phyloP scores from a whole-genome alignment of 1,140 invertebrate species.

The Neuroterus valhalla region DNA sequence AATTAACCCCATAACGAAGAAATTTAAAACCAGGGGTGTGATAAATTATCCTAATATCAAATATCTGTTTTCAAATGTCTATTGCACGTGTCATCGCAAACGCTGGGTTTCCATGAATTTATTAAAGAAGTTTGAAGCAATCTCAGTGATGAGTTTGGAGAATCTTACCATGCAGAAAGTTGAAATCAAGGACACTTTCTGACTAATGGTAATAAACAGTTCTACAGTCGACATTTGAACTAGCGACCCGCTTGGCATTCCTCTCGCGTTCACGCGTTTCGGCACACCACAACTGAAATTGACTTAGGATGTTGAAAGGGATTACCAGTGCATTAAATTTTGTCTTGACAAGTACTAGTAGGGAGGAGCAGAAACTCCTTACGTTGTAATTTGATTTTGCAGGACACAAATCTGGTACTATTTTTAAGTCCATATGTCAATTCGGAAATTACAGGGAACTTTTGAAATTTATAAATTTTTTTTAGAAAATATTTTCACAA shows the following conservation, averaged over 20 bases:
- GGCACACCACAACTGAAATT: conserved; percentile 28
- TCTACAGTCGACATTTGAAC: conserved; percentile 17
- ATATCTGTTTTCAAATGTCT: too few relatives aligned
- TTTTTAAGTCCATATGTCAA: neutral
- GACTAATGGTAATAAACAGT: conserved; percentile 24
- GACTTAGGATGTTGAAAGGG: conserved; percentile 15
- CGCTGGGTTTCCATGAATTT: neutral
- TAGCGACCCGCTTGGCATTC: conserved; percentile 17
- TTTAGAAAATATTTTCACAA: too few relatives aligned
- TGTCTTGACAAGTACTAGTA: neutral
- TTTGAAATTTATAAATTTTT: too few relatives aligned
- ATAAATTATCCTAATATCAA: too few relatives aligned
- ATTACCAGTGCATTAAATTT: neutral
- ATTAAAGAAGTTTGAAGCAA: neutral
- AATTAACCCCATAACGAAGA: too few relatives aligned
- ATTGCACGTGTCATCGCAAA: too few relatives aligned
- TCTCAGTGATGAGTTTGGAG: neutral
- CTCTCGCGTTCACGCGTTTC: conserved; percentile 27
- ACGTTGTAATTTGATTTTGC: neutral
- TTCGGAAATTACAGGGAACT: too few relatives aligned
- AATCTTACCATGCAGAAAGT: conserved; percentile 25
- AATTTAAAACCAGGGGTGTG: too few relatives aligned
- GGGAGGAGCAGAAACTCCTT: neutral
- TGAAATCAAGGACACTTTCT: conserved; percentile 17
- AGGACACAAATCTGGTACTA: neutral